These are phyloP conservation scores for Gorsachius goisagi DNA, from an alignment of 2,113 vertebrate genomes.

Conservation along the genomic window DNA sequence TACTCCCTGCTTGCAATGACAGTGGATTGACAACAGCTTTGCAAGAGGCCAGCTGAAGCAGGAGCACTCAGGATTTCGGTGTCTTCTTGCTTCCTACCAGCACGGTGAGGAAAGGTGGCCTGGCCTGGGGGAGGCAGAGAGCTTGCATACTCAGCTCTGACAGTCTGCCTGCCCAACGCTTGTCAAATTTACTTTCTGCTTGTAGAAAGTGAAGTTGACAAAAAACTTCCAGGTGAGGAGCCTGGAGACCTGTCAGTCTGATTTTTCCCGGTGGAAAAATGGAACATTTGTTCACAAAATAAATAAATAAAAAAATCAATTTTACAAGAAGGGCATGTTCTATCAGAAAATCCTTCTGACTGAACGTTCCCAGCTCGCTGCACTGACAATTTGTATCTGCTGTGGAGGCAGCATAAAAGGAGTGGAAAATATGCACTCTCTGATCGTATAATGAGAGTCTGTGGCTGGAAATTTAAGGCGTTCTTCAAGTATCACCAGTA, in stretches of 20 bases:
- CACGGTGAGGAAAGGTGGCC: background rate
- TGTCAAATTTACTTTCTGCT: background rate
- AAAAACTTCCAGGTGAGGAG: background rate
- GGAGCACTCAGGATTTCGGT: background rate
- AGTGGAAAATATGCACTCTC: background rate
- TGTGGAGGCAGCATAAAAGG: background rate
- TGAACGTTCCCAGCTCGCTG: background rate
- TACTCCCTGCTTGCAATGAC: background rate
- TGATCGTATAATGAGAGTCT: background rate
- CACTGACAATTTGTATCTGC: background rate
- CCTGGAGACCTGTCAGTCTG: background rate
- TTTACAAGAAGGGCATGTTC: background rate
- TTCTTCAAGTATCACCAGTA: background rate
- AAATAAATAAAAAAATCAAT: background rate
- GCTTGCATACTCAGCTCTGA: background rate
- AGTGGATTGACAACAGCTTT: background rate
- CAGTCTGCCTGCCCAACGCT: fast-evolving
- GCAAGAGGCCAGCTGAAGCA: background rate
- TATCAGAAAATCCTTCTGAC: background rate
- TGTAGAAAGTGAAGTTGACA: background rate
- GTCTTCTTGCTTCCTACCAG: background rate
- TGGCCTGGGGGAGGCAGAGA: background rate
- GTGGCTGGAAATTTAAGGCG: background rate
- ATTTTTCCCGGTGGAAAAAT: slow-evolving; percentile 1
- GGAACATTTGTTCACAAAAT: background rate